Evolutionary conservation across 2,888 invertebrate genomes (phyloP).

Genomic region (Anoncus sp.): DNA sequence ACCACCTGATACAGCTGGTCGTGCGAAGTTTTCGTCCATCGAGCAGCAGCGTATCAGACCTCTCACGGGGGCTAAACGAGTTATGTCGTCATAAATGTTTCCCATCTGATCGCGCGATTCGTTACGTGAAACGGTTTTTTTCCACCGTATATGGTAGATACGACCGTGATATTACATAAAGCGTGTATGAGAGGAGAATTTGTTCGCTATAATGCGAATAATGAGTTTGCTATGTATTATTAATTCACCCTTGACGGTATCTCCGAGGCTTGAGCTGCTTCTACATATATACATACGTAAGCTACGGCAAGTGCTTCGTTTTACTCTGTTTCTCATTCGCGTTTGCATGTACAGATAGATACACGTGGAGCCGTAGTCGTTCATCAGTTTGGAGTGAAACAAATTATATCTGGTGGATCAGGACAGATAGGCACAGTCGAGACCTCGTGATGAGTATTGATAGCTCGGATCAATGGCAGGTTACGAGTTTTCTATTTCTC

Average conservation of each 20-base stretch:
- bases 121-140: conserved; percentile 36
- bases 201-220: conserved; percentile 60
- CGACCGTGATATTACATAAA: conserved; percentile 18
- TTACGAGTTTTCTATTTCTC: conserved; percentile 51
- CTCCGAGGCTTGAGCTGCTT: too few relatives aligned
- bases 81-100: conserved; percentile 75
- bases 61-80: conserved; percentile 68
- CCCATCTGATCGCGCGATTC: conserved; percentile 64
- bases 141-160: conserved; percentile 15
- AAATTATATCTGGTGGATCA: conserved; percentile 58
- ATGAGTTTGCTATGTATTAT: conserved; percentile 64
- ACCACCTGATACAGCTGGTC: conserved; percentile 60
- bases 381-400: conserved; percentile 55
- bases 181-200: conserved; percentile 8
- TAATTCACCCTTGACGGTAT: conserved; percentile 56
- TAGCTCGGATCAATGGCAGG: conserved; percentile 61
- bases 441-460: conserved; percentile 61
- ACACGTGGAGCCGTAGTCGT: conserved; percentile 14
- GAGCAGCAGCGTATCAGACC: conserved; percentile 41
- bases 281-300: background rate
- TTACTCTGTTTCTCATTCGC: conserved; percentile 32
- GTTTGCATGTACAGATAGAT: background rate
- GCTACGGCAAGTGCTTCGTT: conserved; percentile 11
- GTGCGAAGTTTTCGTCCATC: conserved; percentile 30
- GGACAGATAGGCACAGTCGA: conserved; percentile 45